Evolutionary conservation across 2,888 invertebrate genomes (phyloP).

Genomic region (Anthrax anthrax): DNA sequence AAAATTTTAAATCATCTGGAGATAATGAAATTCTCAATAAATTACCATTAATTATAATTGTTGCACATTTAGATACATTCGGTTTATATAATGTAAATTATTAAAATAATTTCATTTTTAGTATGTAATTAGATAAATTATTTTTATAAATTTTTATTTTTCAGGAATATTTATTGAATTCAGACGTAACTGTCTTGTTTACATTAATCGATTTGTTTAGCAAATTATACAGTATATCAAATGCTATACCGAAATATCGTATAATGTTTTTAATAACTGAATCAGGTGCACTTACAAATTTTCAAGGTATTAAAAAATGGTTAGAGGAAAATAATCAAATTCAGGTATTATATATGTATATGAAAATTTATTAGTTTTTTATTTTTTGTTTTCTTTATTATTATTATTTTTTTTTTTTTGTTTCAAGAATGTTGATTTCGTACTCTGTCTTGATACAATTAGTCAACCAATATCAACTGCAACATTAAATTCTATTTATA

Average conservation of each 20-base stretch:
- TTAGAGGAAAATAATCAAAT: slow-evolving; percentile 51
- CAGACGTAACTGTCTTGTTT: slow-evolving; percentile 74
- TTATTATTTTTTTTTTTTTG: not conserved
- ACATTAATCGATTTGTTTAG: slow-evolving; percentile 82
- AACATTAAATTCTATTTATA: slow-evolving; percentile 48
- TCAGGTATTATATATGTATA: slow-evolving; percentile 41
- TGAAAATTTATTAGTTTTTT: no score
- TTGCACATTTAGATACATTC: slow-evolving; percentile 86
- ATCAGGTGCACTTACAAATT: slow-evolving; percentile 80
- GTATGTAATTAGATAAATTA: not conserved
- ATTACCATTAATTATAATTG: slow-evolving; percentile 75
- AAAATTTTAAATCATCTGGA: slow-evolving; percentile 23
- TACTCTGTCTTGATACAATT: slow-evolving; percentile 77
- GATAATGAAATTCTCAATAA: slow-evolving; percentile 42
- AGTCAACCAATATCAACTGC: slow-evolving; percentile 40
- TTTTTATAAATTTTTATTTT: slow-evolving; percentile 13
- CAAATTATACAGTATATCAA: slow-evolving; percentile 60
- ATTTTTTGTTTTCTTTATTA: not conserved
- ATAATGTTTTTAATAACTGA: slow-evolving; percentile 81
- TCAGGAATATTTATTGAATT: slow-evolving; percentile 74
- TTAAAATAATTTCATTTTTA: not conserved
- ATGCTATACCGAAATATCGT: slow-evolving; percentile 59
- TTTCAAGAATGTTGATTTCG: slow-evolving; percentile 74
- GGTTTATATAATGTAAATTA: slow-evolving; percentile 78
- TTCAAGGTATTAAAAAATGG: slow-evolving; percentile 92